These are phyloP conservation scores for Coracopsis vasa DNA, from an alignment of 2,113 vertebrate species.

Conservation along the genomic window DNA sequence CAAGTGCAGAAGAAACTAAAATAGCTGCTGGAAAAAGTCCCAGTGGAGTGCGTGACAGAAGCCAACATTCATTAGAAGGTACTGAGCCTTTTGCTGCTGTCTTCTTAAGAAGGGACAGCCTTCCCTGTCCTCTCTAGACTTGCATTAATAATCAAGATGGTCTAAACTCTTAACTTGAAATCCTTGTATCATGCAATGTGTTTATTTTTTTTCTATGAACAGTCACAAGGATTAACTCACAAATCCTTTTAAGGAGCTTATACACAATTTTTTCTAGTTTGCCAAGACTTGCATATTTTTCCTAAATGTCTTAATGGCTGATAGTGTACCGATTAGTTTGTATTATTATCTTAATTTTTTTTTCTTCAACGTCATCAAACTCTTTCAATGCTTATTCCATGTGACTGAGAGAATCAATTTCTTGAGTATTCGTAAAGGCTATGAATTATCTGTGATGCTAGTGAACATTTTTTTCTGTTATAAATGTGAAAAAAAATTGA, in stretches of 20 bases:
- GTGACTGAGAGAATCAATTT: neutral
- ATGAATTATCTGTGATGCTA: neutral
- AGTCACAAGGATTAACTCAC: neutral
- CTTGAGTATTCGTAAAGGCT: neutral
- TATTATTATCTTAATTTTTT: neutral
- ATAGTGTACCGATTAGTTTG: neutral
- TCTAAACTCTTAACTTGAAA: neutral
- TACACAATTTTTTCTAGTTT: neutral
- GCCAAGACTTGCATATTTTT: fast-evolving
- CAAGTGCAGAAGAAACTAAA: neutral
- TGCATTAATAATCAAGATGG: neutral
- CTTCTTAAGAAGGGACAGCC: neutral
- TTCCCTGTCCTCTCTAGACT: neutral
- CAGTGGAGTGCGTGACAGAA: neutral
- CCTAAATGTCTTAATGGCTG: neutral
- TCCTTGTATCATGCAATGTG: neutral
- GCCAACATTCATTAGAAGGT: conserved; percentile 42
- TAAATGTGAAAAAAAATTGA: neutral
- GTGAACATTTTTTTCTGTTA: neutral
- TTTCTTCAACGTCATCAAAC: neutral
- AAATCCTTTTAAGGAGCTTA: neutral
- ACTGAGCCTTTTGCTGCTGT: neutral
- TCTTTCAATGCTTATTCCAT: neutral
- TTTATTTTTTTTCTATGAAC: neutral
- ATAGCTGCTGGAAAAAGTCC: neutral